These are phyloP conservation scores for Sinocyclocheilus anophthalmus DNA, from an alignment of 2,113 vertebrate genomes.

Conservation along the genomic window DNA sequence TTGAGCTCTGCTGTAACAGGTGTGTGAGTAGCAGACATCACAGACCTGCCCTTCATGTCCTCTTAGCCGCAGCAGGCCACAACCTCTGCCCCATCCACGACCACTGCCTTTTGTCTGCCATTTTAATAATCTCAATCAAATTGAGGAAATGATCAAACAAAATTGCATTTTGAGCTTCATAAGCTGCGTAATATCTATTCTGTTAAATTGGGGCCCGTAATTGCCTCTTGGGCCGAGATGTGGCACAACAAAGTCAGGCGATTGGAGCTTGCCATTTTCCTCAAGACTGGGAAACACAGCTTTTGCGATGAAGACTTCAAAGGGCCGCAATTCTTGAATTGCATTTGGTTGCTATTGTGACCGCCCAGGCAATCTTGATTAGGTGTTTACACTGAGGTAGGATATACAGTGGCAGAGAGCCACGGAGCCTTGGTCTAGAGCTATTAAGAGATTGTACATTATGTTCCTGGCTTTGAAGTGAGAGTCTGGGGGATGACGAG, in stretches of 20 bases:
- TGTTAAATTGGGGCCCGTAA: conserved; percentile 96
- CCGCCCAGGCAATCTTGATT: conserved; percentile 95
- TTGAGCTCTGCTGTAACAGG: conserved; percentile 55
- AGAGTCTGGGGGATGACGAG: conserved; percentile 88
- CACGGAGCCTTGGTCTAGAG: conserved; percentile 97
- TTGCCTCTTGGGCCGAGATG: conserved; percentile 91
- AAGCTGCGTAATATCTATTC: conserved; percentile 99
- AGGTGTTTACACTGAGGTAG: conserved; percentile 99
- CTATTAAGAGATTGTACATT: conserved; percentile 99
- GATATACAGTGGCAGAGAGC: conserved; percentile 89
- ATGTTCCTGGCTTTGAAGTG: conserved; percentile 99
- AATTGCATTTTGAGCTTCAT: conserved; percentile 97
- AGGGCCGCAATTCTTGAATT: conserved; percentile 95
- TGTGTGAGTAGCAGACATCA: conserved; percentile 69
- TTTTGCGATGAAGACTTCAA: conserved; percentile 96
- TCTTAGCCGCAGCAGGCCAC: conserved; percentile 83
- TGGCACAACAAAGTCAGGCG: conserved; percentile 98
- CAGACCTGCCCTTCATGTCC: conserved; percentile 85
- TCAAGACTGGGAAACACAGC: conserved; percentile 93
- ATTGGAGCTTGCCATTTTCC: conserved; percentile 95
- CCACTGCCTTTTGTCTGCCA: conserved; percentile 83
- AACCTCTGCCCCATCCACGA: conserved; percentile 80
- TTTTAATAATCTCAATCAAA: conserved; percentile 99
- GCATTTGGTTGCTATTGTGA: conserved; percentile 99
- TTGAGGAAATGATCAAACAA: conserved; percentile 96